Conservation (phyloP, 2,888 invertebrate genomes). For the Sarcophaga variegata region DNA sequence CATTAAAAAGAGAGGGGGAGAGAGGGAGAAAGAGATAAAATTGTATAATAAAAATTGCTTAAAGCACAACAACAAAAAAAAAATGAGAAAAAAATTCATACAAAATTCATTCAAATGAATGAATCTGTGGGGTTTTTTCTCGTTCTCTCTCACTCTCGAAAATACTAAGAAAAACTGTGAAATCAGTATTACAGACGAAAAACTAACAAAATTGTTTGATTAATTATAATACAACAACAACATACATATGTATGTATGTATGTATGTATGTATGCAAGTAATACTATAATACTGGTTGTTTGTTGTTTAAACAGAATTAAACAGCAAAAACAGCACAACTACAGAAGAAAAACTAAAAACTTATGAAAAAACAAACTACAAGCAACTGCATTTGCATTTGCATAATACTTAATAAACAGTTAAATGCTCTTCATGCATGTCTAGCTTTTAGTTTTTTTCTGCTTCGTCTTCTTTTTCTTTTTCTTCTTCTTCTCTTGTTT, state of each 20-base stretch:
- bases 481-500: neutral
- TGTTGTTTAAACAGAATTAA: too few species aligned
- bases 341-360: neutral
- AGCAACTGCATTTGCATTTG: slow-evolving; percentile 57
- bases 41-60: neutral
- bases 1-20: too few species aligned
- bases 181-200: neutral
- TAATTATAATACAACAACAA: slow-evolving; percentile 46
- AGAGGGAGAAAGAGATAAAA: neutral
- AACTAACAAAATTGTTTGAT: slow-evolving; percentile 12
- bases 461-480: neutral
- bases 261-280: too few species aligned
- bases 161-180: too few species aligned
- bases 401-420: slow-evolving; percentile 69
- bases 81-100: neutral
- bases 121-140: neutral
- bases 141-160: too few species aligned
- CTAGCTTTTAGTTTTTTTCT: slow-evolving; percentile 47
- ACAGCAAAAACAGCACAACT: neutral
- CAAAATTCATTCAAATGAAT: slow-evolving; percentile 28
- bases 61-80: neutral
- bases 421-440: slow-evolving; percentile 69
- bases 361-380: neutral
- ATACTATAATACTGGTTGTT: too few species aligned
- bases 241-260: too few species aligned